Percentiles rank a stretch among this genome's conserved stretches.
phyloP scores from a whole-genome alignment of 2,888 invertebrate genomes.

The Caenorhabditis japonica region DNA sequence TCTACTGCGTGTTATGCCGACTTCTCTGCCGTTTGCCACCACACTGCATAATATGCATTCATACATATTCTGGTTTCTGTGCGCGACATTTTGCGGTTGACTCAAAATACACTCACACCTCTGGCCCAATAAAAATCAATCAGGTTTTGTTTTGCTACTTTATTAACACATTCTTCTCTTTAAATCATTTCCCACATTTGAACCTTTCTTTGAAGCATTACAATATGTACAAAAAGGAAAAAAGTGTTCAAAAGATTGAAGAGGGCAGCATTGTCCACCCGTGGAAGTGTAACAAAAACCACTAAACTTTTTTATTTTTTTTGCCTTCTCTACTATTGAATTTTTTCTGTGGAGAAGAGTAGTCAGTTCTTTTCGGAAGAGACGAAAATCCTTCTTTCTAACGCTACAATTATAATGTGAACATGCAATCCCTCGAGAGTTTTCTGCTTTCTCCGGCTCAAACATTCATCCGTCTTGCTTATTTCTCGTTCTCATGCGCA shows the following conservation, averaged over 20 bases:
- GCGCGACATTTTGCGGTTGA: slow-evolving; percentile 37
- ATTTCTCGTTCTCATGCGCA: no score
- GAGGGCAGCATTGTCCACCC: no score
- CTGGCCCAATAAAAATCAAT: slow-evolving; percentile 42
- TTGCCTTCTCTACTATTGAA: no score
- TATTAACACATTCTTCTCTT: no score
- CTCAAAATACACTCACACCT: slow-evolving; percentile 41
- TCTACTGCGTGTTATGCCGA: neutral
- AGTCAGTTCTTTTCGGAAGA: no score
- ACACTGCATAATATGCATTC: slow-evolving; percentile 47
- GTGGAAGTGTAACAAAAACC: no score
- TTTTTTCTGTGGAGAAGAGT: no score
- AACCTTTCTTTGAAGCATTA: no score
- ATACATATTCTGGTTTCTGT: slow-evolving; percentile 46
- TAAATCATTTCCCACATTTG: no score
- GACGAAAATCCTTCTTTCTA: slow-evolving; percentile 1
- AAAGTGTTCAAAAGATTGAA: no score
- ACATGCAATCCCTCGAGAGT: slow-evolving; percentile 35
- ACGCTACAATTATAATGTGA: slow-evolving; percentile 49
- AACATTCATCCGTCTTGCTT: slow-evolving; percentile 14
- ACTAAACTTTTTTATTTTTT: no score
- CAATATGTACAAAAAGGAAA: no score
- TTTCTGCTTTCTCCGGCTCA: slow-evolving; percentile 15
- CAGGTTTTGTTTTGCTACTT: slow-evolving; percentile 12
- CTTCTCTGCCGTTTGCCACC: slow-evolving; percentile 8